Evolutionary conservation across 1,140 invertebrate species (phyloP).

Genomic region (Harpegnathos saltator): DNA sequence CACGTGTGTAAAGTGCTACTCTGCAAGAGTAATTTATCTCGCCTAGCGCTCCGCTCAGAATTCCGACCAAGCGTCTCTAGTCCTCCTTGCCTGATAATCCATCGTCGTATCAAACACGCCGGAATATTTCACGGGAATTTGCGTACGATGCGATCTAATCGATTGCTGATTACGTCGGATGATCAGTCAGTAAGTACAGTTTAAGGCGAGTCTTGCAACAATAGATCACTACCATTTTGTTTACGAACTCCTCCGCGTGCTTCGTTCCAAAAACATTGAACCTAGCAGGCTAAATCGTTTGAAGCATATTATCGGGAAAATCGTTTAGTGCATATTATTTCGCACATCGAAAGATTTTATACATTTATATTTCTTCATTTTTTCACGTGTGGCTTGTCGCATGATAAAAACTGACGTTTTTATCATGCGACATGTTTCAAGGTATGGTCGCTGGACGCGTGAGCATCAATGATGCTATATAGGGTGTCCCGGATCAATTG

Average conservation of each 20-base stretch:
- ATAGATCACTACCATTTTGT: constrained; percentile 81
- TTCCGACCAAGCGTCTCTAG: not conserved
- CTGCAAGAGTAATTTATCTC: not conserved
- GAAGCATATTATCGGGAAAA: too few species aligned
- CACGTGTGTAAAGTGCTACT: not conserved
- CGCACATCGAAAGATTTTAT: too few species aligned
- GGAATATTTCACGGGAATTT: too few species aligned
- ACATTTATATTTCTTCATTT: too few species aligned
- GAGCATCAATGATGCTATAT: too few species aligned
- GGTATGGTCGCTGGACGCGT: too few species aligned
- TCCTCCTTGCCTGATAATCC: not conserved
- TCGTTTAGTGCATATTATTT: too few species aligned
- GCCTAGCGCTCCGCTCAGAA: constrained; percentile 37
- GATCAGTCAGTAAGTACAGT: not conserved
- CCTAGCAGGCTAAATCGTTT: not conserved
- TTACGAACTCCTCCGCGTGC: constrained; percentile 72
- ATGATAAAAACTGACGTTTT: too few species aligned
- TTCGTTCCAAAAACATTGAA: constrained; percentile 70
- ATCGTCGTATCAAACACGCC: not conserved
- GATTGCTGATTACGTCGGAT: not conserved
- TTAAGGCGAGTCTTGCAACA: constrained; percentile 66
- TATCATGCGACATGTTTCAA: too few species aligned
- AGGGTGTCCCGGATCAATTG: too few species aligned
- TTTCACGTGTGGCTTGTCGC: too few species aligned
- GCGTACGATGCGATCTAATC: not conserved